Evolutionary conservation across 92 coral and sea anemone genomes (phyloP), one percentile per base, ranked within the genome.

Genomic region (Meandrina meandrites): DNA sequence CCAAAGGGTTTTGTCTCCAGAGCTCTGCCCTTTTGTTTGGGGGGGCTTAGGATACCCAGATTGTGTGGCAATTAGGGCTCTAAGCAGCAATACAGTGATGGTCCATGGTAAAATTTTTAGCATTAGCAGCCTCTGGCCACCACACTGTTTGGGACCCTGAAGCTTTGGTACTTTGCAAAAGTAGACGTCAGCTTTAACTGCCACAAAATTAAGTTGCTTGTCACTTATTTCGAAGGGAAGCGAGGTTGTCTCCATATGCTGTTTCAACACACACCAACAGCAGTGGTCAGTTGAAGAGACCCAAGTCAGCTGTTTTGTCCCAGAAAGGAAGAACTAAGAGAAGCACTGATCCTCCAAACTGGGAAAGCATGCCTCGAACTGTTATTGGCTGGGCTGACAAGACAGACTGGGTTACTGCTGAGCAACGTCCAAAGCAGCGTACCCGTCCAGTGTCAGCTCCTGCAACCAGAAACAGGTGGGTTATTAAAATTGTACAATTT

Each of bases 371-470:
- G 79, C 92, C 84, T 34, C 70, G 77, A 48, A 78, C 90, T 48
- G 56, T 84, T 30, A 86, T 87, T 76, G 93, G 90, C 19, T 92
- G 95, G 98, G 95, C 84, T 27, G 96, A 91, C 27, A 80, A 79
- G 35, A 56, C 84, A 11, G 89, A 79, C 79, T 85, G 88, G 88
- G 47, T 47, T 42, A 22, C 22, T 24, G 47, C 30, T 15, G 85
- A 86, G 48, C 83, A 19, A 10, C 31, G 53, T 60, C 89, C 89
- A 60, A 88, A 91, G 73, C 89, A 81, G 50, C 86, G 60, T 15
- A 92, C 53, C 67, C 84, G 98, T 36, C 96, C 96, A 9, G 83
- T 84, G 37, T 93, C 98, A 34, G 98, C 98, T 22, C 92, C 98
- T 66, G 87, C 94, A 10, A 79, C 82, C 27, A 93, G 98, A 81